These are phyloP conservation scores for Mobula birostris DNA, from an alignment of 2,113 vertebrate genomes.

Conservation along the genomic window DNA sequence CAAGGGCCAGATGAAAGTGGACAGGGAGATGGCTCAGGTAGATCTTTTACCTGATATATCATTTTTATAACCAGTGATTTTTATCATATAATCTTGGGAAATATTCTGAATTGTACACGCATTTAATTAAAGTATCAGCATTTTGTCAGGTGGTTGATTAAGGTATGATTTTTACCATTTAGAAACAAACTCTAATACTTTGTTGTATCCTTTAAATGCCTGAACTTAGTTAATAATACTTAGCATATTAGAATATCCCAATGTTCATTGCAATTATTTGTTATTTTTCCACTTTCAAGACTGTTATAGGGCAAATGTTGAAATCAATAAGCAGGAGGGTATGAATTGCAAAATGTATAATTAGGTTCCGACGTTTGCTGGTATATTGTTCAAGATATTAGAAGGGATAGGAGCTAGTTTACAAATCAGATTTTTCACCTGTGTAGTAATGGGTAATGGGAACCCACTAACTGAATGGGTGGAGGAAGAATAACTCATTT, in stretches of 20 bases:
- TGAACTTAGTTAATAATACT: neutral
- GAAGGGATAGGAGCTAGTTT: neutral
- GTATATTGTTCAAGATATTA: neutral
- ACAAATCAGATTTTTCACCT: neutral
- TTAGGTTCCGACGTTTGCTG: neutral
- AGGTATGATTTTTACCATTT: neutral
- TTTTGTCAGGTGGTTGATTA: neutral
- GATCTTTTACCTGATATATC: neutral
- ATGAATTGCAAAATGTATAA: neutral
- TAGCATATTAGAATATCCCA: neutral
- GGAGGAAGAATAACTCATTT: too few species aligned
- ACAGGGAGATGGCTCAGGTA: constrained; percentile 65
- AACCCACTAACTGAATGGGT: neutral
- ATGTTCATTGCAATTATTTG: neutral
- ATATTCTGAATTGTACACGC: neutral
- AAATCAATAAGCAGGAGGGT: neutral
- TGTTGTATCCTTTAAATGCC: neutral
- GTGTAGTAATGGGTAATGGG: too few species aligned
- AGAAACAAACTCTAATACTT: neutral
- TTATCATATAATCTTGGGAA: neutral
- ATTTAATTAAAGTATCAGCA: neutral
- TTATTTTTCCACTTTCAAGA: neutral
- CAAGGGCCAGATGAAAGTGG: constrained; percentile 70
- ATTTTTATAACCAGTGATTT: neutral
- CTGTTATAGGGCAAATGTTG: neutral